phyloP scores from a whole-genome alignment of 2,113 vertebrate genomes.

The Varanus komodoensis region DNA sequence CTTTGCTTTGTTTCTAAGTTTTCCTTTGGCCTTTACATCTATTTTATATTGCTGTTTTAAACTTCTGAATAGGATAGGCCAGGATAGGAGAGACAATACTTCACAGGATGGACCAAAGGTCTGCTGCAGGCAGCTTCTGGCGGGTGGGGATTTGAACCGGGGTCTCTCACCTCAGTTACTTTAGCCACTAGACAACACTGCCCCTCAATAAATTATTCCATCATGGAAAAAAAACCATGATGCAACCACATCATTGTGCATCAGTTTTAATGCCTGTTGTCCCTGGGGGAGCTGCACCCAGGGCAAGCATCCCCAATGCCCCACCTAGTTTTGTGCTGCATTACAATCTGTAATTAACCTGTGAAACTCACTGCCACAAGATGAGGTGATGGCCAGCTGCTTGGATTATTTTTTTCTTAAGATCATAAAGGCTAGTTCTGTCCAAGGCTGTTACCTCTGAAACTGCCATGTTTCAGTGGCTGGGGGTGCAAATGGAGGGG shows the following conservation, averaged over 20 bases:
- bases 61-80: too few species aligned
- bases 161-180: too few species aligned
- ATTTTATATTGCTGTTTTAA: too few species aligned
- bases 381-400: background rate
- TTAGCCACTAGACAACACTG: too few species aligned
- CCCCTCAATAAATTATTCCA: background rate
- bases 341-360: background rate
- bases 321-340: background rate
- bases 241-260: background rate
- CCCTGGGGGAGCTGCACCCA: background rate
- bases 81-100: too few species aligned
- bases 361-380: background rate
- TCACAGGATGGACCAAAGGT: too few species aligned
- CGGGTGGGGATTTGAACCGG: too few species aligned
- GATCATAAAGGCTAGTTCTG: too few species aligned
- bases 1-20: too few species aligned
- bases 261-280: background rate
- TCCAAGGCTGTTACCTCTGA: background rate
- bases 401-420: background rate
- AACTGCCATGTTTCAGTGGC: background rate
- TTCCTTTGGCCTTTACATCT: too few species aligned
- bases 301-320: background rate
- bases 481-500: background rate
- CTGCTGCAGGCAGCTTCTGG: too few species aligned
- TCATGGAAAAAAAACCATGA: background rate